phyloP scores from a whole-genome alignment of 92 coral and sea anemone genomes.

The Umimayanthus kanabou region DNA sequence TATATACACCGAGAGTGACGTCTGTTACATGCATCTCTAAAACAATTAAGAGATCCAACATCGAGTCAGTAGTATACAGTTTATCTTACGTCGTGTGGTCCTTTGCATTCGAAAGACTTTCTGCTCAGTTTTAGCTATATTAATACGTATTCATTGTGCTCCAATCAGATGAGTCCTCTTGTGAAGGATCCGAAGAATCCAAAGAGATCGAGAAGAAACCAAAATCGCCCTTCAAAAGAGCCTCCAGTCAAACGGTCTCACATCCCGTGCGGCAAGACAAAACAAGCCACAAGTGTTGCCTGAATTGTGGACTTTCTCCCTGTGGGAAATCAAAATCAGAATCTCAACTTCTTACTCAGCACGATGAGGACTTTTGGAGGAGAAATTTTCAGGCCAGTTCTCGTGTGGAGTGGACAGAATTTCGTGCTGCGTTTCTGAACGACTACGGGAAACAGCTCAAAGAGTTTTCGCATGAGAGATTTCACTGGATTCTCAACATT shows the following conservation, averaged over 20 bases:
- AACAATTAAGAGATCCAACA: too few species aligned
- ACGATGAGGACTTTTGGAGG: slow-evolving; percentile 25
- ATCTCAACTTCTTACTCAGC: not conserved
- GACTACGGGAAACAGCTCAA: slow-evolving; percentile 33
- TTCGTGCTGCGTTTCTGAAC: slow-evolving; percentile 37
- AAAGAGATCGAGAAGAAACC: not conserved
- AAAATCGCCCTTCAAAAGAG: slow-evolving; percentile 6
- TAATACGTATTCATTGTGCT: not conserved
- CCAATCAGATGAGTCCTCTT: not conserved
- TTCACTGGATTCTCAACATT: slow-evolving; percentile 35
- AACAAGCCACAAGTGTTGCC: not conserved
- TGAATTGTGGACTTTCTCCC: slow-evolving; percentile 29
- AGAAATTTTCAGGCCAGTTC: slow-evolving; percentile 24
- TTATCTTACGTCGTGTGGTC: too few species aligned
- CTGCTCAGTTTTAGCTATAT: too few species aligned
- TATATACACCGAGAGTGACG: too few species aligned
- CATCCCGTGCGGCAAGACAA: not conserved
- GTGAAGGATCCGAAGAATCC: not conserved
- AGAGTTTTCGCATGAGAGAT: slow-evolving; percentile 38
- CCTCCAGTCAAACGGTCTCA: not conserved
- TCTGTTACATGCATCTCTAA: too few species aligned
- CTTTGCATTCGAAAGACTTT: too few species aligned
- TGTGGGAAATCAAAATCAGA: slow-evolving; percentile 28
- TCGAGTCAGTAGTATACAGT: too few species aligned
- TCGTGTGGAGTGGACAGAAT: slow-evolving; percentile 33